Percentiles rank a stretch among this genome's conserved stretches.
phyloP scores from a whole-genome alignment of 92 coral and sea anemone species.

The Paragorgia papillata region DNA sequence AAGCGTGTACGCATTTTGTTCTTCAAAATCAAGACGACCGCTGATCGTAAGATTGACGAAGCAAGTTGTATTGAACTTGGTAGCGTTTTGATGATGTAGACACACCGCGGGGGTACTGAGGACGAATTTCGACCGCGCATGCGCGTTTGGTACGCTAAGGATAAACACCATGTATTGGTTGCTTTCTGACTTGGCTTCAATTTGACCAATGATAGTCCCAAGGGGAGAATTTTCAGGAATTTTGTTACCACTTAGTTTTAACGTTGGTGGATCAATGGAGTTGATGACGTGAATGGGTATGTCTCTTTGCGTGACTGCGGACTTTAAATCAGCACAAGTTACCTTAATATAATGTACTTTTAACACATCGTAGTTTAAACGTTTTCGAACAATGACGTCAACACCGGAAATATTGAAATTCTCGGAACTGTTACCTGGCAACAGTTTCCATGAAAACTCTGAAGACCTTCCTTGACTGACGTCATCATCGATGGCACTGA shows the following conservation, averaged over 20 bases:
- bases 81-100: constrained; percentile 44
- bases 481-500: constrained; percentile 83
- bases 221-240: constrained; percentile 19
- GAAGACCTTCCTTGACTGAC: constrained; percentile 57
- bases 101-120: constrained; percentile 53
- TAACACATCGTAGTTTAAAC: constrained; percentile 63
- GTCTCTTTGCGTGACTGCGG: constrained; percentile 14
- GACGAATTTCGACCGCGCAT: constrained; percentile 59
- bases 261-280: constrained; percentile 32
- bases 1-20: constrained; percentile 51
- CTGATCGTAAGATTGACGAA: constrained; percentile 62
- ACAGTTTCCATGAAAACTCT: constrained; percentile 26
- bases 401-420: constrained; percentile 59
- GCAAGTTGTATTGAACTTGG: constrained; percentile 52
- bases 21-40: constrained; percentile 72
- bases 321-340: constrained; percentile 62
- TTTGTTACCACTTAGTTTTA: not conserved
- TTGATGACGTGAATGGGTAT: constrained; percentile 21
- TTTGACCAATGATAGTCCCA: constrained; percentile 31
- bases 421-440: constrained; percentile 40
- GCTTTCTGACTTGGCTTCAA: constrained; percentile 77
- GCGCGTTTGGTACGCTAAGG: constrained; percentile 64
- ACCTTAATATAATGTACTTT: constrained; percentile 64
- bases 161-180: constrained; percentile 63
- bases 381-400: constrained; percentile 60